Base-by-base conservation (phyloP, 2,888 invertebrate genomes). In the Abrostola triplasia region DNA sequence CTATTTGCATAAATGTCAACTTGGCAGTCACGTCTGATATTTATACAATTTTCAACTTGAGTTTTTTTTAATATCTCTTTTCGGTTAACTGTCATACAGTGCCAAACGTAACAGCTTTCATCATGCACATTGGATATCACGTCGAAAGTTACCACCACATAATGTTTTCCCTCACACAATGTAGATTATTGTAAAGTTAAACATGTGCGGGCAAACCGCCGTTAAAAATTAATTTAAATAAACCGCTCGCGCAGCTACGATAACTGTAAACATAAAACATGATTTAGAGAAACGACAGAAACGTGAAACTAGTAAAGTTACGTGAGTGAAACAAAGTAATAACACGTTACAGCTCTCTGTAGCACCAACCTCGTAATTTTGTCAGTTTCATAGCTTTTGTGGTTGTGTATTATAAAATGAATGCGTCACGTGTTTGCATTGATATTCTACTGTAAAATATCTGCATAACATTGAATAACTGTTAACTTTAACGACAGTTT, bases 301-400 rank as follows among this genome's bases (percentile, higher is more conserved):
- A 58, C 12, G 52, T 11, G 40, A 48, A 44, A 57, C n/a, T 52
- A 57, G 64, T 49, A 59, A 59, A 64, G 36, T 66, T 67, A 67
- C 52, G 47, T 53, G 41, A 61, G 67, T 67, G 63, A 73, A 76
- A 81, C 69, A 76, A 54, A 57, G 68, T 72, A 68, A 69, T 61
- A 59, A 40, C 51, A 56, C 52, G 53, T 67, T 73, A 62, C 13
- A 70, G 55, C 40, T 59, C 24, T 47, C 44, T 11, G 55, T 6
- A 10, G 51, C 53, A 5, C 12, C 13, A 35, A 49, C 44, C 48
- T 51, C n/a, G 59, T 71, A 61, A 64, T 63, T 60, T 51, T 59
- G 52, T 53, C 40, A 36, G 47, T 52, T 51, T 70, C 57, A 67
- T 54, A 60, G 64, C 56, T 60, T 35, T 48, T 36, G 13, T 13